Evolutionary conservation across 2,113 vertebrate genomes (phyloP).

Genomic region (Pholis gunnellus): DNA sequence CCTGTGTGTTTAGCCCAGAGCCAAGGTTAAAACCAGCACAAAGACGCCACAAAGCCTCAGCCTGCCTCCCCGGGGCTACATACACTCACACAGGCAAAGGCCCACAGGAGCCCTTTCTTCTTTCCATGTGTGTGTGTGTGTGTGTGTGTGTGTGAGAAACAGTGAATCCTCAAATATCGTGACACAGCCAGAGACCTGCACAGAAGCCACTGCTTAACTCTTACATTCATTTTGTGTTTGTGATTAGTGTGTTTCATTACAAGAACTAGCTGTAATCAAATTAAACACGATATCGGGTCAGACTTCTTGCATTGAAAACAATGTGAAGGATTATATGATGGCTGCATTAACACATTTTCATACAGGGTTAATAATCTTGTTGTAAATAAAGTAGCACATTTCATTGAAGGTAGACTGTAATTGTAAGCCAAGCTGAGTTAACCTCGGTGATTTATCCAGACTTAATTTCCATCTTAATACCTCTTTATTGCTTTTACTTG

Average conservation of each 20-base stretch:
- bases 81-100: constrained; percentile 57
- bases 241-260: constrained; percentile 21
- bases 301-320: constrained; percentile 20
- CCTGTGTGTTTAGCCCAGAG: constrained; percentile 76
- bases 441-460: constrained; percentile 68
- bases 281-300: neutral
- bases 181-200: constrained; percentile 5
- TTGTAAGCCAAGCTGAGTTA: constrained; percentile 62
- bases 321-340: constrained; percentile 4
- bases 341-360: constrained; percentile 23
- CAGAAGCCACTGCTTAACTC: constrained; percentile 1
- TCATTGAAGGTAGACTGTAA: constrained; percentile 54
- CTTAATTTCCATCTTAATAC: constrained; percentile 76
- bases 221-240: constrained; percentile 5
- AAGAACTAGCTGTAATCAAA: constrained; percentile 37
- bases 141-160: constrained; percentile 36
- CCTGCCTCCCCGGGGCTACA: constrained; percentile 71
- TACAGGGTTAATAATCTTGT: constrained; percentile 25
- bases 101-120: constrained; percentile 71
- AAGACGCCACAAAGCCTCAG: constrained; percentile 78
- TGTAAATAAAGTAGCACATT: constrained; percentile 64
- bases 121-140: constrained; percentile 30
- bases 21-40: constrained; percentile 82
- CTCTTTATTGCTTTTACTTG: constrained; percentile 78
- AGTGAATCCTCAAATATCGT: constrained; percentile 25